Conservation (phyloP, 1,140 invertebrate species). For the Platorchestia sp. region DNA sequence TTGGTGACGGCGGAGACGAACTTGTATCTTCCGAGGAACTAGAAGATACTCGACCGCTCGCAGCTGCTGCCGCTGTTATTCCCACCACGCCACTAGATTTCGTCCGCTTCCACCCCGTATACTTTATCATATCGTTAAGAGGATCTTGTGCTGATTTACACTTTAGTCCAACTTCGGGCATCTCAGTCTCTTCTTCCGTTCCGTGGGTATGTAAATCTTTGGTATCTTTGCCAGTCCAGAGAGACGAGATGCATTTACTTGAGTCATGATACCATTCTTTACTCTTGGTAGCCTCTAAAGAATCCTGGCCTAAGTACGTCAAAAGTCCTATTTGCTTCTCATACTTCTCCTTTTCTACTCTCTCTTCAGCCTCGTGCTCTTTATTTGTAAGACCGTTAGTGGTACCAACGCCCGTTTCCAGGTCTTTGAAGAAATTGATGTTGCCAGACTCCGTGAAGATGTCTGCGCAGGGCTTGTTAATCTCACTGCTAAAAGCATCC, state of each 20-base stretch:
- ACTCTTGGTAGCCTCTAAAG: constrained; percentile 85
- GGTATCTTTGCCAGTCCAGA: constrained; percentile 46
- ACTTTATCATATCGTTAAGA: constrained; percentile 79
- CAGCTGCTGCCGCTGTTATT: not conserved
- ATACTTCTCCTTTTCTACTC: constrained; percentile 94
- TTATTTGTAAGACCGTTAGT: constrained; percentile 76
- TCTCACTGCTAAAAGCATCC: not conserved
- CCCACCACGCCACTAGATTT: constrained; percentile 63
- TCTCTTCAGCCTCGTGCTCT: constrained; percentile 92
- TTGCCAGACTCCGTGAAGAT: constrained; percentile 74
- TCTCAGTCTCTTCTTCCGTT: constrained; percentile 62
- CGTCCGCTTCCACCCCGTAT: constrained; percentile 71
- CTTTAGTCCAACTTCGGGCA: constrained; percentile 66
- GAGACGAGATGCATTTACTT: not conserved
- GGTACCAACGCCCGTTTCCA: constrained; percentile 81
- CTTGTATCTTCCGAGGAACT: constrained; percentile 32
- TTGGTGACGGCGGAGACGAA: constrained; percentile 63
- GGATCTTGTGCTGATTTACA: constrained; percentile 78
- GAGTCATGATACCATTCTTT: constrained; percentile 79
- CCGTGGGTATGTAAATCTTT: not conserved
- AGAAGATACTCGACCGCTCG: not conserved
- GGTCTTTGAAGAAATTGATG: constrained; percentile 92
- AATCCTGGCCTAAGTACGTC: constrained; percentile 95
- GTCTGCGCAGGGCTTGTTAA: constrained; percentile 73
- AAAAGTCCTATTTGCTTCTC: constrained; percentile 97